Evolutionary conservation across 1,140 invertebrate species (phyloP), one percentile per base, ranked within the genome.

Genomic region (Phocides pigmalion): DNA sequence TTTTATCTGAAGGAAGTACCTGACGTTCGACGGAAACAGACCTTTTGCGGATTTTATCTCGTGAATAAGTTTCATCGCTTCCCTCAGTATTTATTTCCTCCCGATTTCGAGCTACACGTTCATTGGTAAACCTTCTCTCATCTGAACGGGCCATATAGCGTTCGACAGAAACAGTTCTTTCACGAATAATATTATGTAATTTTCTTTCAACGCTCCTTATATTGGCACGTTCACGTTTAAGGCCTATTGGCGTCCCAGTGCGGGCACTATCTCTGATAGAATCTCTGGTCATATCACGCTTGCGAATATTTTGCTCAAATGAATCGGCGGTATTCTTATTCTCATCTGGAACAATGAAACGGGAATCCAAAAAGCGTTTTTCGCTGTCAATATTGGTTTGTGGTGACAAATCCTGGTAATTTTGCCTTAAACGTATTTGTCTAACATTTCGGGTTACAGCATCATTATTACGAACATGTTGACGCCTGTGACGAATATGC

Each of bases 281-380:
- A 19, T 51, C 9, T 17, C 9, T 35, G 25, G 1, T 25, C 0
- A 32, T 16, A 35, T 19, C 9, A 4, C 49, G 49, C 4, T 35
- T 17, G 11, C 28, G 49, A 35, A 35, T 8, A 2, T 17, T 51
- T 51, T 25, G 9, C 25, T 9, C 32, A 6, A 9, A 16, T n/a
- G 20, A 19, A 56, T 25, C 20, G 4, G 9, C 19, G 4, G 20
- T 22, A 42, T 56, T 56, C 14, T 56, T 35, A 16, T 12, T 58
- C 9, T 11, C 9, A 11, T 32, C 9, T 32, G 0, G 9, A 32
- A 11, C 8, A 32, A n/a, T n/a, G n/a, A n/a, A n/a, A n/a, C n/a
- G n/a, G n/a, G n/a, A n/a, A n/a, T n/a, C n/a, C n/a, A n/a, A n/a
- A n/a, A n/a, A n/a, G n/a, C n/a, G n/a, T n/a, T n/a, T n/a, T n/a